Percentiles rank a stretch among this genome's conserved stretches.
Evolutionary conservation across 2,113 vertebrate species (phyloP).

Genomic region (Hypanus sabinus): DNA sequence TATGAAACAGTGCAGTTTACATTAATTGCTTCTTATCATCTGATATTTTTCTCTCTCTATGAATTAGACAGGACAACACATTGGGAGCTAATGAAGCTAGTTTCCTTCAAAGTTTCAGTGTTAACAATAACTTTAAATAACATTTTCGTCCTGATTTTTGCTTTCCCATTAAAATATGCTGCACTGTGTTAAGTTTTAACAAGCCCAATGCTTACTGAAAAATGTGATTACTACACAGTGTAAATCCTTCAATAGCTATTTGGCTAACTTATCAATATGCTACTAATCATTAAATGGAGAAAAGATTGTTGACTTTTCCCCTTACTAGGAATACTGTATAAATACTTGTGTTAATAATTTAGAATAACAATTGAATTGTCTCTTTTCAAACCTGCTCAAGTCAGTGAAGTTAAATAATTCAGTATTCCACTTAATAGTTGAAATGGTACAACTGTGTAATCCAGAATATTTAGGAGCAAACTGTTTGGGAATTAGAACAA

Average conservation of each 20-base stretch:
- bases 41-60: not conserved
- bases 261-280: not conserved
- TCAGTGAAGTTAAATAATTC: not conserved
- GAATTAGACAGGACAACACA: not conserved
- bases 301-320: not conserved
- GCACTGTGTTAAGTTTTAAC: not conserved
- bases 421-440: not conserved
- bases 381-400: not conserved
- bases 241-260: not conserved
- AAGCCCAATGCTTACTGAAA: not conserved
- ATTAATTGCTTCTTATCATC: not conserved
- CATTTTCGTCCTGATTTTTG: too few species aligned
- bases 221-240: not conserved
- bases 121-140: not conserved
- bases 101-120: not conserved
- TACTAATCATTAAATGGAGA: not conserved
- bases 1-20: not conserved
- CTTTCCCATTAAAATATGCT: too few species aligned
- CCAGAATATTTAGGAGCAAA: not conserved
- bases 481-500: not conserved
- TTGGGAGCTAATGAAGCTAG: not conserved
- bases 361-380: not conserved
- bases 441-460: not conserved
- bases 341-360: not conserved
- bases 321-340: not conserved